Conservation (phyloP, 2,888 invertebrate genomes). For the Drosophila anceps region DNA sequence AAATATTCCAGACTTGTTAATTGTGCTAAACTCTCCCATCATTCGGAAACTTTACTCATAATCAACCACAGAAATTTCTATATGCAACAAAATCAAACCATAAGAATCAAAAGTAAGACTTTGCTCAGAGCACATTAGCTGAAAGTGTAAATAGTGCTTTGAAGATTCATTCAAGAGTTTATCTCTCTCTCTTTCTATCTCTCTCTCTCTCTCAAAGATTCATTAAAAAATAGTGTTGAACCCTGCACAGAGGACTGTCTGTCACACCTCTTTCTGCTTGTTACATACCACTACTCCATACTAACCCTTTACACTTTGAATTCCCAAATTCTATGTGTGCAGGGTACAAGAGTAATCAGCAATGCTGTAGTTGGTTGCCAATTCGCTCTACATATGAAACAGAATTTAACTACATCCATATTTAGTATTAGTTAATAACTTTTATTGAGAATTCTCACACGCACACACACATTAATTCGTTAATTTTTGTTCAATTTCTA, state of each 20-base stretch:
- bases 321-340: too few species aligned
- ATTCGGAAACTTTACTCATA: neutral
- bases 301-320: too few species aligned
- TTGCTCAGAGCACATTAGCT: conserved; percentile 22
- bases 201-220: too few species aligned
- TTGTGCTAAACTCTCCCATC: neutral
- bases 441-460: conserved; percentile 60
- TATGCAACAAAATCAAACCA: conserved; percentile 17
- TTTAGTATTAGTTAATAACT: conserved; percentile 38
- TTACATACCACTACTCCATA: too few species aligned
- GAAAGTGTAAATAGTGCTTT: neutral
- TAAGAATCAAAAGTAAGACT: conserved; percentile 10
- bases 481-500: conserved; percentile 48
- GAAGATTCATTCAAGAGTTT: neutral
- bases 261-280: too few species aligned
- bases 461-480: conserved; percentile 43
- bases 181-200: too few species aligned
- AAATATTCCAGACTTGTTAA: conserved; percentile 20
- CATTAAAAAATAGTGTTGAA: too few species aligned
- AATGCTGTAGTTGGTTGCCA: too few species aligned
- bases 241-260: too few species aligned
- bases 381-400: neutral
- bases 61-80: conserved; percentile 26
- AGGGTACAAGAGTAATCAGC: too few species aligned
- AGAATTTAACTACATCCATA: neutral